phyloP scores from a whole-genome alignment of 1,140 invertebrate species.

The Heterodera carotae region DNA sequence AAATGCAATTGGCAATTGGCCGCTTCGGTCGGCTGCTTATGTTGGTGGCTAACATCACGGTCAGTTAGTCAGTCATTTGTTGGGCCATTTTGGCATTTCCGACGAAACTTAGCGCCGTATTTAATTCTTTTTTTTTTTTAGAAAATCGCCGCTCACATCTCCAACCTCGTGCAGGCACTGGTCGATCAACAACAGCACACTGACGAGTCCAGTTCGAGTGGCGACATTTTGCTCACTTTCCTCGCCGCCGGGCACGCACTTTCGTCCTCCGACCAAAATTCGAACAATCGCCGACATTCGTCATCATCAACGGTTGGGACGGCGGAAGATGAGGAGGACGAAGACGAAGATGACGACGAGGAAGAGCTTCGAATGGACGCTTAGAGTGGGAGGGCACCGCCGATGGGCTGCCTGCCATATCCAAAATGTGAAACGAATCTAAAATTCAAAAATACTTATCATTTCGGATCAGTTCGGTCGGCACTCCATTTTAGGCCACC shows the following conservation, averaged over 20 bases:
- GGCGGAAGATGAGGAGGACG: slow-evolving; percentile 14
- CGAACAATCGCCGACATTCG: not conserved
- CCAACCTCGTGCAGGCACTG: slow-evolving; percentile 21
- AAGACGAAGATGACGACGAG: not conserved
- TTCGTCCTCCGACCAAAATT: not conserved
- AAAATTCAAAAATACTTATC: not conserved
- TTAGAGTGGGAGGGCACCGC: not conserved
- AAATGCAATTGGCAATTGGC: slow-evolving; percentile 44
- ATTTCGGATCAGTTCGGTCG: not conserved
- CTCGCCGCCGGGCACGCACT: not conserved
- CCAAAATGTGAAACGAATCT: not conserved
- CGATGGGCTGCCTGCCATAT: not conserved
- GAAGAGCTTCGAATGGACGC: not conserved
- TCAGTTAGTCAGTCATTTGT: slow-evolving; percentile 41
- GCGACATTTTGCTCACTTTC: slow-evolving; percentile 26
- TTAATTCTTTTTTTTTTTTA: not conserved
- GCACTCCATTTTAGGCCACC: not conserved
- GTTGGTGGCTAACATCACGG: slow-evolving; percentile 56
- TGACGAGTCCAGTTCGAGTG: slow-evolving; percentile 5
- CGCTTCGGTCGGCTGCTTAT: slow-evolving; percentile 57
- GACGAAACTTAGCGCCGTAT: no score
- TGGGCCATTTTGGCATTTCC: not conserved
- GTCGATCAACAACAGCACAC: slow-evolving; percentile 17
- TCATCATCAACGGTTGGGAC: slow-evolving; percentile 4
- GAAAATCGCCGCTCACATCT: slow-evolving; percentile 26